A percentile compares a stretch with the other conserved stretches of the same genome.
phyloP scores from a whole-genome alignment of 2,113 vertebrate genomes.

The Coracopsis vasa region DNA sequence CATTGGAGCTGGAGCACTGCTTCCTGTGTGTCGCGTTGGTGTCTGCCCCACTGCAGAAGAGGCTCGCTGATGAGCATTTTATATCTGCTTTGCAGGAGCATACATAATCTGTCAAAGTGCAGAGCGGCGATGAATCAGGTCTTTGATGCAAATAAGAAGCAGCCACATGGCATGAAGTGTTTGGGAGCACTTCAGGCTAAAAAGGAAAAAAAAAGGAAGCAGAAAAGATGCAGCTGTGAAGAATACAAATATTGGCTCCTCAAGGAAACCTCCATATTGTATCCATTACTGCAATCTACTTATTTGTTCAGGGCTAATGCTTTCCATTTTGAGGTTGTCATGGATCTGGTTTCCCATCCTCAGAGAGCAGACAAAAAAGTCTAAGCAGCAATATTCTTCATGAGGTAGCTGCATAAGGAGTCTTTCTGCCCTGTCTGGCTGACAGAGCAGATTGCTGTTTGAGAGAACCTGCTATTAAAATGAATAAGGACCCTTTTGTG shows the following conservation, averaged over 20 bases:
- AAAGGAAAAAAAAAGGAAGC: not conserved
- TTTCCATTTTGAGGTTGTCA: not conserved
- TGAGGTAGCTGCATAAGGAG: not conserved
- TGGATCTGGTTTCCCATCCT: not conserved
- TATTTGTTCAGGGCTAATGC: not conserved
- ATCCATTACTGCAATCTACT: not conserved
- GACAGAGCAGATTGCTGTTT: not conserved
- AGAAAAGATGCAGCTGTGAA: conserved; percentile 22
- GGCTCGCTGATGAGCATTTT: rapidly evolving
- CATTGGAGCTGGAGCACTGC: not conserved
- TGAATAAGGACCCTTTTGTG: not conserved
- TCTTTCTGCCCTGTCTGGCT: not conserved
- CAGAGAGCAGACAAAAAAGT: not conserved
- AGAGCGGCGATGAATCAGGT: not conserved
- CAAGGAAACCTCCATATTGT: not conserved
- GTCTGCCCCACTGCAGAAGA: not conserved
- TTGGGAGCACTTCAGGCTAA: conserved; percentile 12
- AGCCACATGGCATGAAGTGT: not conserved
- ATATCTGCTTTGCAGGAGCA: not conserved
- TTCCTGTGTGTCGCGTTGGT: rapidly evolving
- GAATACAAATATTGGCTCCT: conserved; percentile 30
- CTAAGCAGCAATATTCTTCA: not conserved
- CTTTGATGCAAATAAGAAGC: conserved; percentile 24
- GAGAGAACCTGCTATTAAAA: not conserved
- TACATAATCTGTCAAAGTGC: not conserved